These are phyloP conservation scores for Eilema griseolum DNA, from an alignment of 2,888 invertebrate species.

Conservation along the genomic window DNA sequence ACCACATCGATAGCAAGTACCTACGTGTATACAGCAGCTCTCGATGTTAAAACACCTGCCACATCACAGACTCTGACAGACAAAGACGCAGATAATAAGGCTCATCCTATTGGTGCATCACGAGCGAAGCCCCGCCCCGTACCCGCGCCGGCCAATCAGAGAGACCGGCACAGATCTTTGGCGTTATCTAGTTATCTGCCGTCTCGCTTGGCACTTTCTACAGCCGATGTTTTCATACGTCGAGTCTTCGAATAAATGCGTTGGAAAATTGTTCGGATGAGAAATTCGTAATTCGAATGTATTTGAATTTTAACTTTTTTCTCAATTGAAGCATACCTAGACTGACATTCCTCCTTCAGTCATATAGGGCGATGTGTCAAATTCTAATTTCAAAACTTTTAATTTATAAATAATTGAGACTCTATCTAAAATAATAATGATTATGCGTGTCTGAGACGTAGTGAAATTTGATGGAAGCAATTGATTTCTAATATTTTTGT, in stretches of 20 bases:
- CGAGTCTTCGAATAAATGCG: conserved; percentile 54
- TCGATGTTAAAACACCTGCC: conserved; percentile 63
- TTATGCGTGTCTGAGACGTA: not conserved
- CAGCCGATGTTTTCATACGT: conserved; percentile 72
- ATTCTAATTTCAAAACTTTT: not conserved
- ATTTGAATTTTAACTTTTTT: conserved; percentile 20
- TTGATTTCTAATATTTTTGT: not conserved
- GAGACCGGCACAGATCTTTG: conserved; percentile 85
- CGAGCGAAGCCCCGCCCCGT: conserved; percentile 80
- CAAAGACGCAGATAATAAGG: conserved; percentile 86
- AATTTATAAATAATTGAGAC: not conserved
- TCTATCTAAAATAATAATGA: not conserved
- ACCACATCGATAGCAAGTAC: conserved; percentile 22
- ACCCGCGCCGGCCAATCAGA: conserved; percentile 74
- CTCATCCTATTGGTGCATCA: conserved; percentile 88
- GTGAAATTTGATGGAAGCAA: not conserved
- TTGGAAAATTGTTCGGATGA: conserved; percentile 42
- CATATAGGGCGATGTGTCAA: not conserved
- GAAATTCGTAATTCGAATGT: conserved; percentile 30
- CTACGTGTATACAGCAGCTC: conserved; percentile 38
- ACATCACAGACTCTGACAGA: conserved; percentile 84
- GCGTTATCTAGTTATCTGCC: conserved; percentile 86
- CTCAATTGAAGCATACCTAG: not conserved
- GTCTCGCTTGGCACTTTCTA: conserved; percentile 80
- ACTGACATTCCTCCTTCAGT: not conserved